Evolutionary conservation across 2,797 vertebrate genomes (phyloP), one percentile per base, ranked within the genome.

Genomic region (Hoplostethus atlanticus): DNA sequence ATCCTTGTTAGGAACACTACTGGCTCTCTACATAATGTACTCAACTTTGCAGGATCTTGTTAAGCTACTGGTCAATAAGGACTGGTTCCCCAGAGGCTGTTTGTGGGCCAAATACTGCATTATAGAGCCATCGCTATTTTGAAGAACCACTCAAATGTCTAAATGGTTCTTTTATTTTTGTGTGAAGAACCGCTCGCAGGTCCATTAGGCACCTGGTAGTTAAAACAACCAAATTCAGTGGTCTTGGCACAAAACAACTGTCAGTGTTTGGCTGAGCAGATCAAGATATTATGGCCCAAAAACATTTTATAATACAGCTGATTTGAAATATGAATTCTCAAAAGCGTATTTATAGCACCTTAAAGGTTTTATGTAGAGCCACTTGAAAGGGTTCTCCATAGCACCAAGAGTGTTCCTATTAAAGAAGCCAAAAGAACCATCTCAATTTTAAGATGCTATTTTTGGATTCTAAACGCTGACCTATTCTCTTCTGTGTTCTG

Each of bases 21-120:
- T 36, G 30, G 12, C 71, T 58, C 60, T 68, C 38, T 42, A 66
- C 10, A 73, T 54, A 42, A 42, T 34, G 15, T 76, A 77, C 67
- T 56, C 31, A 40, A 73, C 8, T 48, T 4, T 3, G 3, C 28
- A 57, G 61, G 7, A 63, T 59, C 71, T 58, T 50, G 48, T 64
- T 55, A 10, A 68, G 44, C 12, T 28, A 5, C 8, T 1, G 10
- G 34, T 68, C 40, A 21, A 12, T 50, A 47, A 59, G 9, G 6
- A 17, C 0, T 15, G 31, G 15, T 57, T 50, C 25, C 34, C 4
- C 17, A 50, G 38, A 58, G 38, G 57, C 25, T 2, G 17, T 28
- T 40, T 56, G 13, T 40, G 11, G 6, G 50, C 59, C 42, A 54
- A 57, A 54, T 48, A 48, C 31, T 70, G 30, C 17, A 51, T 77